A percentile compares a stretch with the other conserved stretches of the same genome.
Evolutionary conservation across 2,888 invertebrate genomes (phyloP).

Genomic region (Spisula solida): DNA sequence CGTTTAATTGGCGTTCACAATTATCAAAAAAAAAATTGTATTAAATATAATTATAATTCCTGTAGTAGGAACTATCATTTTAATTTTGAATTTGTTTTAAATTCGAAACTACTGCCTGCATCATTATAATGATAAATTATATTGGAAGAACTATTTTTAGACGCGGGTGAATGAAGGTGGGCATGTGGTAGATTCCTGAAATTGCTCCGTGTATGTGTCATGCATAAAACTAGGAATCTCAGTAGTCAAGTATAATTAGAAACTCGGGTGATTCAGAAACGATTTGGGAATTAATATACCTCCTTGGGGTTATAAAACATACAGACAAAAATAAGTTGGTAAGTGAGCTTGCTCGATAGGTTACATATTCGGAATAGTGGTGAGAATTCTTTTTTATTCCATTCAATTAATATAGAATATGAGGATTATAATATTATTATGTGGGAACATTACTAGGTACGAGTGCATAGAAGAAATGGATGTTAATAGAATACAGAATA

Average conservation of each 20-base stretch:
- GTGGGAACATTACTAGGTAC: too few species aligned
- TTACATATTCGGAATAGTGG: not conserved
- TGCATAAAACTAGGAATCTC: not conserved
- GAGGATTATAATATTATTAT: not conserved
- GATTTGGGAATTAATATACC: not conserved
- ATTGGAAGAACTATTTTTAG: slow-evolving; percentile 47
- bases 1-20: not conserved
- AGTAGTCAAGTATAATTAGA: not conserved
- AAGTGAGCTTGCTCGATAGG: not conserved
- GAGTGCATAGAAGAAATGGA: too few species aligned
- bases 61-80: too few species aligned
- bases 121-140: not conserved
- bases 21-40: too few species aligned
- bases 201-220: slow-evolving; percentile 50
- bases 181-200: slow-evolving; percentile 42
- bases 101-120: not conserved
- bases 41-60: too few species aligned
- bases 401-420: not conserved
- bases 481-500: too few species aligned
- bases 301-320: not conserved
- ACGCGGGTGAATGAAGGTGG: slow-evolving; percentile 45
- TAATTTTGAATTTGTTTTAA: not conserved
- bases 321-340: not conserved
- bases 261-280: not conserved
- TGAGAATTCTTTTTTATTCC: not conserved